These are phyloP conservation scores for Salvelinus namaycush DNA, from an alignment of 2,113 vertebrate species.

Conservation along the genomic window DNA sequence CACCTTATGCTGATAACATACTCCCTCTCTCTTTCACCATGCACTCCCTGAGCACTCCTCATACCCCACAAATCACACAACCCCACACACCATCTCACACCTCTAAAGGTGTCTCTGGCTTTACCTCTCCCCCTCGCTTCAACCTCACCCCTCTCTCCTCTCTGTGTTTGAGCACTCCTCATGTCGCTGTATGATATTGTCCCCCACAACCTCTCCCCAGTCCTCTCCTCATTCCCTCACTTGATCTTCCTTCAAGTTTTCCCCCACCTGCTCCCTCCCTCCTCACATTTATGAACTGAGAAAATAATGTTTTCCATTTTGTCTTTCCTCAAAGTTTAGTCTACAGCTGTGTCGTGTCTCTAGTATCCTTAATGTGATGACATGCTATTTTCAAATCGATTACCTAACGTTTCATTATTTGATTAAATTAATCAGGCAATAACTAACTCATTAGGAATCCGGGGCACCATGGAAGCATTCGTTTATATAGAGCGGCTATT, in stretches of 20 bases:
- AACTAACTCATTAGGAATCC: too few species aligned
- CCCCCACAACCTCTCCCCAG: neutral
- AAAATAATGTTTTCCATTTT: neutral
- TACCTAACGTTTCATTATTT: too few species aligned
- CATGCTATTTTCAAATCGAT: too few species aligned
- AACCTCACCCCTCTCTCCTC: neutral
- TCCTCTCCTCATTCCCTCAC: conserved; percentile 29
- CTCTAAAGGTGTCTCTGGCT: conserved; percentile 31
- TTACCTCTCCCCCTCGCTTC: neutral
- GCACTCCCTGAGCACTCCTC: conserved; percentile 22
- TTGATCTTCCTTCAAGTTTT: conserved; percentile 26
- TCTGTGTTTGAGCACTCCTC: neutral
- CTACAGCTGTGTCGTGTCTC: neutral
- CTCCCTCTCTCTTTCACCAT: conserved; percentile 17
- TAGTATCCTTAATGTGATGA: too few species aligned
- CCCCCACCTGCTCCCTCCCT: conserved; percentile 12
- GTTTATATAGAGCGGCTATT: too few species aligned
- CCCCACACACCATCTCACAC: conserved; percentile 31
- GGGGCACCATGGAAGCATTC: too few species aligned
- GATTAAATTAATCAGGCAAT: too few species aligned
- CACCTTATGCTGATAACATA: conserved; percentile 40
- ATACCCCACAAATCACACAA: conserved; percentile 10
- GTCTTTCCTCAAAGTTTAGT: neutral
- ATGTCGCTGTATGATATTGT: neutral
- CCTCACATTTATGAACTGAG: neutral